Evolutionary conservation across 2,797 vertebrate genomes (phyloP).

Genomic region (Bradypodion ventrale): DNA sequence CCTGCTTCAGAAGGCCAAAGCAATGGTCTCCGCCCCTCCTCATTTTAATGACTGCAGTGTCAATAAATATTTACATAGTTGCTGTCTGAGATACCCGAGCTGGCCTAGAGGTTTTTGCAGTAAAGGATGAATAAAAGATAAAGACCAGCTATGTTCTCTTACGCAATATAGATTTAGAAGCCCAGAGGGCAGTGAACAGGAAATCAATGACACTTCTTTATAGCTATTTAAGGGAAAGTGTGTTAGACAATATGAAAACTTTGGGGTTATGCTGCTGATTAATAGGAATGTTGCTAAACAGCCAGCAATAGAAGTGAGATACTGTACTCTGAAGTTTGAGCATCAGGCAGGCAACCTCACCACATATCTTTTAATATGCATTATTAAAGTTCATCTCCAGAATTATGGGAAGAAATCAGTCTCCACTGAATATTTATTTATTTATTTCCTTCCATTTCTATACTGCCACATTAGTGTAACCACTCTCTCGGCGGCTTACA

Average conservation of each 20-base stretch:
- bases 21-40: constrained; percentile 54
- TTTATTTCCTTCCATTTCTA: no score
- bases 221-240: constrained; percentile 37
- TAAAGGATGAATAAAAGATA: constrained; percentile 6
- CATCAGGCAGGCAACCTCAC: neutral
- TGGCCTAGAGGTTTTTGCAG: constrained; percentile 36
- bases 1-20: constrained; percentile 60
- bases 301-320: constrained; percentile 19
- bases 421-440: no score
- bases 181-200: neutral
- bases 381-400: neutral
- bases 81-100: constrained; percentile 42
- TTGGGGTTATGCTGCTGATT: neutral
- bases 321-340: neutral
- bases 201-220: neutral
- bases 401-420: neutral
- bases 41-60: constrained; percentile 54
- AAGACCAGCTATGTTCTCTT: neutral
- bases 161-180: constrained; percentile 4
- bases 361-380: neutral
- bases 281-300: neutral
- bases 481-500: no score
- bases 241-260: constrained; percentile 16
- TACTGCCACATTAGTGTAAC: no score
- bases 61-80: constrained; percentile 77